Evolutionary conservation across 2,113 vertebrate species (phyloP).

Genomic region (Chitala chitala): DNA sequence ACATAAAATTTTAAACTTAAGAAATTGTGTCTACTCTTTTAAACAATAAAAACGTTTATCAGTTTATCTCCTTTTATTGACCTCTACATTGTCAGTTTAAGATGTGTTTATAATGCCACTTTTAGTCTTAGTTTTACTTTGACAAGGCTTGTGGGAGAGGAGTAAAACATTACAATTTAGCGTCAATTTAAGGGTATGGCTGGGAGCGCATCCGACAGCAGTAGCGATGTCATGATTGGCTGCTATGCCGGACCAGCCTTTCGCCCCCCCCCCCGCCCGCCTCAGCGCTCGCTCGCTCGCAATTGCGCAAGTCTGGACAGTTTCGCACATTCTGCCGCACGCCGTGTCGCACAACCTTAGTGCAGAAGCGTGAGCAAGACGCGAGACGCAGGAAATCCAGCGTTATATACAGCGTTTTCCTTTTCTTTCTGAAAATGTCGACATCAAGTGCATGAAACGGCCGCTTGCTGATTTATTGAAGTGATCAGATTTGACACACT

Average conservation of each 20-base stretch:
- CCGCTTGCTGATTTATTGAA: neutral
- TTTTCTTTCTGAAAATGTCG: neutral
- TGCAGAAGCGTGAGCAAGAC: neutral
- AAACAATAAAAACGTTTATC: no score
- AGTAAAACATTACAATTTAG: no score
- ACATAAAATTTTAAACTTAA: no score
- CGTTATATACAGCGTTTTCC: neutral
- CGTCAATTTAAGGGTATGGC: no score
- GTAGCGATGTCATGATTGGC: conserved; percentile 34
- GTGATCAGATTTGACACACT: neutral
- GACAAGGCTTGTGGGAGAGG: no score
- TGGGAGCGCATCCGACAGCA: no score
- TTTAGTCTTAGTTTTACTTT: no score
- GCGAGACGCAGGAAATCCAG: neutral
- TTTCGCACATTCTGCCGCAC: conserved; percentile 8
- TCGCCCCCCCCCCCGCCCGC: conserved; percentile 23
- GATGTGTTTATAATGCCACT: no score
- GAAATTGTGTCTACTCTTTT: no score
- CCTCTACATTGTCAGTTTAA: no score
- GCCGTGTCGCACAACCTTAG: neutral
- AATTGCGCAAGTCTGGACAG: conserved; percentile 18
- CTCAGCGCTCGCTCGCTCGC: conserved; percentile 16
- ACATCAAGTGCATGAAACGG: neutral
- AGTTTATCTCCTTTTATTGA: no score
- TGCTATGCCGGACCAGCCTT: conserved; percentile 18